Conservation (phyloP, 2,113 vertebrate genomes). For the Chunga burmeisteri region DNA sequence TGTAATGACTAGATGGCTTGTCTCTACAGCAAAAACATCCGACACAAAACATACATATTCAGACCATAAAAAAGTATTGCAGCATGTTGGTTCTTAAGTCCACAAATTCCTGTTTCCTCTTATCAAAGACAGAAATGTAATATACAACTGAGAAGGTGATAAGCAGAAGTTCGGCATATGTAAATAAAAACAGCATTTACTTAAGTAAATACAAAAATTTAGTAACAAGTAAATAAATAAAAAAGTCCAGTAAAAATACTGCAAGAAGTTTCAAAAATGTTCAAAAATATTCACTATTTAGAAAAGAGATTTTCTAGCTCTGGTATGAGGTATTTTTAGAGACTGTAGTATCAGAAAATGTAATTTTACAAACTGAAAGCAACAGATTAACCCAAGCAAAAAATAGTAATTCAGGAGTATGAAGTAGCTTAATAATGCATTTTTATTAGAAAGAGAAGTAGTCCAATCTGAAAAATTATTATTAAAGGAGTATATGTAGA, state of each 20-base stretch:
- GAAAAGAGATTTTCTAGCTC: background rate
- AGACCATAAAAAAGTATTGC: background rate
- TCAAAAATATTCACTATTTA: background rate
- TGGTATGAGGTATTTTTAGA: background rate
- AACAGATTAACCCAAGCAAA: background rate
- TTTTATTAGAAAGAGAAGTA: background rate
- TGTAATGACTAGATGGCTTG: background rate
- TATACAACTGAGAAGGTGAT: background rate
- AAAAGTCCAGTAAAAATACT: background rate
- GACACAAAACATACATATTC: background rate
- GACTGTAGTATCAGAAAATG: background rate
- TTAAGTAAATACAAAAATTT: background rate
- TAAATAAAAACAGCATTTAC: background rate
- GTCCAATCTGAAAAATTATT: background rate
- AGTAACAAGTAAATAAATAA: background rate
- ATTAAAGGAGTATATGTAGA: background rate
- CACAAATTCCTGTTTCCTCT: background rate
- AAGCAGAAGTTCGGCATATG: background rate
- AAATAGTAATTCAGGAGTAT: background rate
- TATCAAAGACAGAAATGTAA: background rate
- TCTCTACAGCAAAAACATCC: background rate
- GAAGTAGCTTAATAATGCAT: background rate
- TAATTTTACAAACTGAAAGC: background rate
- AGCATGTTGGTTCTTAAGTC: background rate
- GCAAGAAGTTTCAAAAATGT: background rate